phyloP scores from a whole-genome alignment of 2,888 invertebrate genomes.

The Buathra laborator region DNA sequence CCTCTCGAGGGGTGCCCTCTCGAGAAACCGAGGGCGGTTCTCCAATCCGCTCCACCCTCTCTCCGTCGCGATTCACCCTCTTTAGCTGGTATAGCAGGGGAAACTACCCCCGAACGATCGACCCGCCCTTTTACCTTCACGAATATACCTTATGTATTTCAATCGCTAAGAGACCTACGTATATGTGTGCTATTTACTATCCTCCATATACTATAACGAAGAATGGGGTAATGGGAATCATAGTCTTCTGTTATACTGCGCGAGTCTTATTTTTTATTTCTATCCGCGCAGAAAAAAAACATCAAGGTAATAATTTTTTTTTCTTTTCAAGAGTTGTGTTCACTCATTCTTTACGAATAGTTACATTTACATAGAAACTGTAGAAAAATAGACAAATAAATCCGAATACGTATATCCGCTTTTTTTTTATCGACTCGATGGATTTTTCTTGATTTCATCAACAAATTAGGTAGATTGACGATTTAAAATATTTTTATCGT shows the following conservation, averaged over 20 bases:
- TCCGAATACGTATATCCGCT: no score
- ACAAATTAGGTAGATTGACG: no score
- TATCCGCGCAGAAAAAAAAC: neutral
- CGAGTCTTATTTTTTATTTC: neutral
- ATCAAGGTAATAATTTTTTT: neutral
- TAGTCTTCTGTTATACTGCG: neutral
- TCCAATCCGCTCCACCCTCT: slow-evolving; percentile 63
- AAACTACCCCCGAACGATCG: slow-evolving; percentile 62
- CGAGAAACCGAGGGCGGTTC: slow-evolving; percentile 79
- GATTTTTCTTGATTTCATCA: no score
- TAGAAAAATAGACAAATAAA: no score
- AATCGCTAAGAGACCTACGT: neutral
- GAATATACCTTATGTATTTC: neutral
- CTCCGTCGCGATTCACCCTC: slow-evolving; percentile 58
- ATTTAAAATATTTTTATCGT: no score
- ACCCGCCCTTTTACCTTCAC: slow-evolving; percentile 65
- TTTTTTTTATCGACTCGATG: no score
- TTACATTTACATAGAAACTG: no score
- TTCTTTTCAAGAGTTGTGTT: neutral
- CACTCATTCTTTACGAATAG: no score
- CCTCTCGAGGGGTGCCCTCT: slow-evolving; percentile 67
- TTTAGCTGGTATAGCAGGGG: slow-evolving; percentile 65
- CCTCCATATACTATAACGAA: neutral
- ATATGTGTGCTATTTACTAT: neutral
- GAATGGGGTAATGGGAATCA: slow-evolving; percentile 9